Conservation (phyloP, 2,888 invertebrate genomes). For the Elegia similella region DNA sequence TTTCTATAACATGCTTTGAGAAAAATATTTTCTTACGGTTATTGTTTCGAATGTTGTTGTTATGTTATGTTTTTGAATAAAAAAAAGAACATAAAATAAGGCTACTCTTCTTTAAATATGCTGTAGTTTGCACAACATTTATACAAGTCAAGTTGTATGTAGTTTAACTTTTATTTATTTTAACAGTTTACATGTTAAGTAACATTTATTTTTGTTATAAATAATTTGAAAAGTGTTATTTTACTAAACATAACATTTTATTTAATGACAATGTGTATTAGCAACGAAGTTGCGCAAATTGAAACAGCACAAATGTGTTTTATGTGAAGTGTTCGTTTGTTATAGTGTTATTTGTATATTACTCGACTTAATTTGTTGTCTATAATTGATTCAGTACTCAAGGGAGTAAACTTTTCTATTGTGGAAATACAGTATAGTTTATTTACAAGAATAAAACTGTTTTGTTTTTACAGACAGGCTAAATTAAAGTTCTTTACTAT, state of each 20-base stretch:
- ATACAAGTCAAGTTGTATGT: neutral
- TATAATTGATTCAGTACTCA: neutral
- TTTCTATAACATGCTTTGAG: neutral
- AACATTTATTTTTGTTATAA: constrained; percentile 2
- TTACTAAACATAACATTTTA: neutral
- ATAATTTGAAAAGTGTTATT: constrained; percentile 1
- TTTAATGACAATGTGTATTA: constrained; percentile 2
- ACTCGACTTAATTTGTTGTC: neutral
- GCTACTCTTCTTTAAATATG: neutral
- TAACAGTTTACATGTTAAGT: neutral
- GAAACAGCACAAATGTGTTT: constrained; percentile 11
- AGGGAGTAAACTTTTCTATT: neutral
- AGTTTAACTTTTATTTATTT: neutral
- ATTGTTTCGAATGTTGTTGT: constrained; percentile 7
- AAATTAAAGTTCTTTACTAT: neutral
- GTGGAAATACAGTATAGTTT: neutral
- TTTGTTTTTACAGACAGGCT: neutral
- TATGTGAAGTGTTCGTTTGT: neutral
- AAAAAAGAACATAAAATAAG: neutral
- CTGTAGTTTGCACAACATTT: neutral
- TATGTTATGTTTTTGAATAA: constrained; percentile 1
- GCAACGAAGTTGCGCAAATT: constrained; percentile 14
- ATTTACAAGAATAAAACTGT: neutral
- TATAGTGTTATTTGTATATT: neutral
- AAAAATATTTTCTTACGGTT: constrained; percentile 13